Base-by-base conservation (phyloP, 92 coral and sea anemone species). In the Anthopleura xanthogrammica region DNA sequence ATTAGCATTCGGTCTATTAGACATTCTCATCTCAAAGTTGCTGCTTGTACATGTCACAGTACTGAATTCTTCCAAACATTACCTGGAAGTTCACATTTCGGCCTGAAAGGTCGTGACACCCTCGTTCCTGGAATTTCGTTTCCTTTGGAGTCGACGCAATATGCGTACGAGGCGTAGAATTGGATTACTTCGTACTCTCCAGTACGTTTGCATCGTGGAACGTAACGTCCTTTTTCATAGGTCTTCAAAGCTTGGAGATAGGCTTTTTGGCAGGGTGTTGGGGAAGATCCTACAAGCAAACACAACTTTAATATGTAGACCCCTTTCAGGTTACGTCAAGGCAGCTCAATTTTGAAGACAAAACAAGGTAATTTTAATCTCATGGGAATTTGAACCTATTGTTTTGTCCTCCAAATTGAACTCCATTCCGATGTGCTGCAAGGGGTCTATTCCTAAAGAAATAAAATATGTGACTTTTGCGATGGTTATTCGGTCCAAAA, bases 131-230 rank as follows among this genome's bases (percentile, higher is more conserved):
- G 82, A 40, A 92, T 74, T 84, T 92, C 94, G 55, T 86, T 90
- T 48, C 99, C 99, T 70, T 78, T 88, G 5, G 57, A 52, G 83
- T 94, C 93, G 62, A 93, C 92, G 79, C 99, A 96, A 82, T 79
- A 90, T 3, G 92, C 88, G 64, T 91, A 87, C 9, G 78, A 68
- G n/a, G 87, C 93, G 56, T 86, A 66, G 36, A 88, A 82, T 82
- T 96, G 99, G 55, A 88, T 83, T 13, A 87, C 85, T 52, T 92
- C 88, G 89, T 94, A 96, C 86, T 80, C 81, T 20, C 99, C 99
- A 83, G 81, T 87, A 20, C 88, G 70, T 77, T 91, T 89, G 75
- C 99, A 96, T 3, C 90, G 92, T 29, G 99, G 99, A 19, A 94
- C 60, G 78, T 77, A 92, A 40, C 95, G 93, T 50, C 99, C 93